Conservation (phyloP, 2,888 invertebrate species). For the Nephrotoma appendiculata region DNA sequence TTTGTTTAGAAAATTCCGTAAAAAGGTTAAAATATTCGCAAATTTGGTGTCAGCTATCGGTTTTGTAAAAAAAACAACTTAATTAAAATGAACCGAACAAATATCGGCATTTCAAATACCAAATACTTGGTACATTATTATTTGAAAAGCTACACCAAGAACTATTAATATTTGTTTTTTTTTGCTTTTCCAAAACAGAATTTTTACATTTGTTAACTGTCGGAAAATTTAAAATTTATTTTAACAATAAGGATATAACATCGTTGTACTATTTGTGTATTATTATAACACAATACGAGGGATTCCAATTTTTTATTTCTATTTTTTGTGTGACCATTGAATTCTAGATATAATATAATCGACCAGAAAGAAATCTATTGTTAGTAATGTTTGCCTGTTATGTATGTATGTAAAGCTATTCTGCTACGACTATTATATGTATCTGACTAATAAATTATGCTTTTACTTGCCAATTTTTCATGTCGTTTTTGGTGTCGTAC, state of each 20-base stretch:
- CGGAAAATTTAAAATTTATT: neutral
- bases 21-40: too few relatives aligned
- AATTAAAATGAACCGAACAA: too few relatives aligned
- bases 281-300: neutral
- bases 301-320: neutral
- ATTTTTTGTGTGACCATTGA: too few relatives aligned
- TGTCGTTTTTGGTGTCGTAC: neutral
- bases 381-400: neutral
- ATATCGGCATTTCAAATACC: too few relatives aligned
- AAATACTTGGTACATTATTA: too few relatives aligned
- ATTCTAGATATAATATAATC: too few relatives aligned
- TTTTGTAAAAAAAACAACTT: too few relatives aligned
- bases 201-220: neutral
- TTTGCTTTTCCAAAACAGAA: neutral
- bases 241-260: neutral
- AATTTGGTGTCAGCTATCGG: too few relatives aligned
- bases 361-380: neutral
- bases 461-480: neutral
- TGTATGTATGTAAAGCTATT: neutral
- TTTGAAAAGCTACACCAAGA: too few relatives aligned
- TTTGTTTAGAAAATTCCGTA: too few relatives aligned
- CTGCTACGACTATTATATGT: neutral
- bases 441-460: neutral
- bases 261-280: neutral
- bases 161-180: neutral